A percentile compares a stretch with the other conserved stretches of the same genome.
These are phyloP conservation scores for Hydropsyche tenuis DNA, from an alignment of 1,140 invertebrate species.

Conservation along the genomic window DNA sequence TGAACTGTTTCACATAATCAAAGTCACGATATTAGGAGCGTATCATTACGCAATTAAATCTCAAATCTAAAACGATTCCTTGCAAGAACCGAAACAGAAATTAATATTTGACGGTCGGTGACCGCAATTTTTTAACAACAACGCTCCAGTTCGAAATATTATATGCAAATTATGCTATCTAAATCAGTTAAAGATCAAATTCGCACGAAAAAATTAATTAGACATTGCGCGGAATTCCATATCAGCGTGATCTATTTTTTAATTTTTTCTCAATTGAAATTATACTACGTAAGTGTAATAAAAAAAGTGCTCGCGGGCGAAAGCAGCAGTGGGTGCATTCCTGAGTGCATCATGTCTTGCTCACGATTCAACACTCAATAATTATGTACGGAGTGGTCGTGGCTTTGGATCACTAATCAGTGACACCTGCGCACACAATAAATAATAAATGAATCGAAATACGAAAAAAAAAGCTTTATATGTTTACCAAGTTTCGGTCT, in stretches of 20 bases:
- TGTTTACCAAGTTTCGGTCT: too few species aligned
- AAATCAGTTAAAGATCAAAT: background rate
- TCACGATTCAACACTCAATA: slow-evolving; percentile 45
- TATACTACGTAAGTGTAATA: background rate
- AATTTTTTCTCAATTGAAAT: background rate
- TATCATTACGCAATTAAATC: slow-evolving; percentile 42
- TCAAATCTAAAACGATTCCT: slow-evolving; percentile 25
- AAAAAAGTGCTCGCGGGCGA: background rate
- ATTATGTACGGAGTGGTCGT: slow-evolving; percentile 32
- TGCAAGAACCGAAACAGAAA: slow-evolving; percentile 9
- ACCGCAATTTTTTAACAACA: background rate
- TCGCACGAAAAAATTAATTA: background rate
- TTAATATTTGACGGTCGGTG: slow-evolving; percentile 22
- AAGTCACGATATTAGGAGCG: slow-evolving; percentile 42
- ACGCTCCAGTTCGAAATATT: background rate
- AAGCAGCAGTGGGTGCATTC: slow-evolving; percentile 34
- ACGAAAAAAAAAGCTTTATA: too few species aligned
- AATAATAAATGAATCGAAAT: too few species aligned
- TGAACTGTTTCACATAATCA: slow-evolving; percentile 40
- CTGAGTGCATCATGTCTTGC: slow-evolving; percentile 34
- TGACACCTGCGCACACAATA: slow-evolving; percentile 16
- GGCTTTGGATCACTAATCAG: slow-evolving; percentile 3
- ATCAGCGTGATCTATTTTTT: too few species aligned
- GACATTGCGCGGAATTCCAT: too few species aligned
- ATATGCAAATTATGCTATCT: background rate